phyloP scores from a whole-genome alignment of 2,888 invertebrate species.

The Branchinecta sandiegonensis region DNA sequence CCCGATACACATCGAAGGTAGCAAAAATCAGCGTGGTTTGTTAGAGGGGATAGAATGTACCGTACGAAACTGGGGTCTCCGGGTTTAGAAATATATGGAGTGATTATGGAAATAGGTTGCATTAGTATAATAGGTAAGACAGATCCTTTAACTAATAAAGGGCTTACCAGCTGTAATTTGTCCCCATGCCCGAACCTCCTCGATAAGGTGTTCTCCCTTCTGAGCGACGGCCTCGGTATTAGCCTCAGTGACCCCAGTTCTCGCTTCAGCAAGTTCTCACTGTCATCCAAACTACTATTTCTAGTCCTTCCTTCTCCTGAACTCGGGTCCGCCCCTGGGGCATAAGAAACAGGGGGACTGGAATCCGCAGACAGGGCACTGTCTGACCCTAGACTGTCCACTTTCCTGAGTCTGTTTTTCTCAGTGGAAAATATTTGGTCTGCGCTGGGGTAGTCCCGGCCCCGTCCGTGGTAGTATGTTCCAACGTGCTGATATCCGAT shows the following conservation, averaged over 20 bases:
- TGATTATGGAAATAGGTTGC: too few relatives aligned
- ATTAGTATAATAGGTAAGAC: too few relatives aligned
- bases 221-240: slow-evolving; percentile 6
- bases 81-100: too few relatives aligned
- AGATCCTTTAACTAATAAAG: background rate
- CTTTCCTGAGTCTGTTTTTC: background rate
- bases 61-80: too few relatives aligned
- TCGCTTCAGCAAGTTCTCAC: background rate
- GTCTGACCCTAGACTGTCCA: background rate
- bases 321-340: background rate
- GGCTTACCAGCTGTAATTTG: background rate
- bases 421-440: background rate
- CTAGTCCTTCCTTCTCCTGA: background rate
- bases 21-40: too few relatives aligned
- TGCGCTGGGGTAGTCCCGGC: background rate
- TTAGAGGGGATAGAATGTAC: too few relatives aligned
- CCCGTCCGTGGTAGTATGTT: background rate
- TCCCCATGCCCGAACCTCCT: background rate
- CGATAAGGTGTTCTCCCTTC: background rate
- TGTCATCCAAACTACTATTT: slow-evolving; percentile 4
- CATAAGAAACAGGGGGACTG: background rate
- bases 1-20: too few relatives aligned
- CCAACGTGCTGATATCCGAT: slow-evolving; percentile 4
- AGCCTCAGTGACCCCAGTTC: background rate
- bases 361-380: background rate